Conservation (phyloP, 2,113 vertebrate species). For the Thomomys bottae region DNA sequence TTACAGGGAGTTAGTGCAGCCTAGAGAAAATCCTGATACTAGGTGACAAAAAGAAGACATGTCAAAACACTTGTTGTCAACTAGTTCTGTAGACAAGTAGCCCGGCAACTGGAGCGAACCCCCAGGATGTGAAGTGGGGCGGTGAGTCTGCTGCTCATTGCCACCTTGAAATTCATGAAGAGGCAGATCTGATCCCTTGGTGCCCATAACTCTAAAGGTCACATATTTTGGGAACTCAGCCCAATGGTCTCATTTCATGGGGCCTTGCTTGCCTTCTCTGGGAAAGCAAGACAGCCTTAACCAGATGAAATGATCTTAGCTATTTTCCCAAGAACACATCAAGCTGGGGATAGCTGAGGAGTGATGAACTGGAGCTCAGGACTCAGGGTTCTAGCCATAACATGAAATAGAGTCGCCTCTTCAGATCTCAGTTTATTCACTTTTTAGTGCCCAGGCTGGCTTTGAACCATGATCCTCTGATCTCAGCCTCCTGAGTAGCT, state of each 20-base stretch:
- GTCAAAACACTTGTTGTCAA: constrained; percentile 22
- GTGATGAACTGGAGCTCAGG: neutral
- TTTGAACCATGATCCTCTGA: too few relatives aligned
- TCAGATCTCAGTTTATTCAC: neutral
- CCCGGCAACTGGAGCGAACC: neutral
- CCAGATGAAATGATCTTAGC: constrained; percentile 6
- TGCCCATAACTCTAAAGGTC: constrained; percentile 53
- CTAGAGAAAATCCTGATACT: constrained; percentile 36
- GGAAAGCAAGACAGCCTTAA: constrained; percentile 17
- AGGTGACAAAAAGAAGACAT: constrained; percentile 38
- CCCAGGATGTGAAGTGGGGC: neutral
- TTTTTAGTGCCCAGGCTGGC: too few relatives aligned
- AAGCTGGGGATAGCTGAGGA: neutral
- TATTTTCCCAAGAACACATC: constrained; percentile 34
- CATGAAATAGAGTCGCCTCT: neutral
- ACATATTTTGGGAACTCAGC: constrained; percentile 57
- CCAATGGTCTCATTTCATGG: constrained; percentile 42
- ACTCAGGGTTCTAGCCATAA: neutral
- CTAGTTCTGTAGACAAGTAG: constrained; percentile 21
- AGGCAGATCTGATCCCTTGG: constrained; percentile 29
- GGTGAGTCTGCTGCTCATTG: neutral
- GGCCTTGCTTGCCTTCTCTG: constrained; percentile 34
- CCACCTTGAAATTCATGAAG: constrained; percentile 5
- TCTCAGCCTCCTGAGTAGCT: too few relatives aligned
- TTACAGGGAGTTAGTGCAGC: neutral